Base-by-base conservation (phyloP, 2,113 vertebrate genomes). In the Telmatochromis sp. region DNA sequence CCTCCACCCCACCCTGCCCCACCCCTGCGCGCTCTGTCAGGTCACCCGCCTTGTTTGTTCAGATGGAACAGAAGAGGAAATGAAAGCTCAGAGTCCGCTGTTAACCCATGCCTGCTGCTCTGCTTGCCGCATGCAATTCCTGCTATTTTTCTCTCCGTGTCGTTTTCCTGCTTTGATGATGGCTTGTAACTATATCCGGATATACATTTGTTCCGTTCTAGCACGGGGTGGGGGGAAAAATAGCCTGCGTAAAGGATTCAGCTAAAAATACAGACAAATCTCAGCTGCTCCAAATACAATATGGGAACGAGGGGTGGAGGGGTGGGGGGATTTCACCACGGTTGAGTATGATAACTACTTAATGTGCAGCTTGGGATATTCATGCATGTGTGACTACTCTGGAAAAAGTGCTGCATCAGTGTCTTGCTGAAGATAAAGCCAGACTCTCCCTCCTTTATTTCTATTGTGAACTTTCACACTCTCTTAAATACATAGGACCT, bases 41-140 rank as follows among this genome's bases (percentile, higher is more conserved):
- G 95, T 96, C 95, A 96, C 92, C 94, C 93, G 94, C 93, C 95
- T 96, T 95, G 96, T 96, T 96, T 96, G 95, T 95, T 96, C 96
- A 96, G 96, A 96, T 96, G 96, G 95, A 95, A 94, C 94, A 94
- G 93, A 89, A 91, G 93, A 96, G 96, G 96, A 96, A 96, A 96
- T 95, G 95, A 96, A 95, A 93, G 93, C 92, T 90, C 87, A 85
- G 88, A 94, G 86, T 89, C 70, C 79, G 85, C 82, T 42, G 92
- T 96, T 96, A 96, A 96, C 96, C 95, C 96, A 58, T 96, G 83
- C 80, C 89, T 85, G 85, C 88, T 87, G 85, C 88, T 87, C 58
- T 49, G 28, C 33, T 75, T 81, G 80, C 85, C 89, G 53, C 85
- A 53, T 84, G 75, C 85, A 75, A 80, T 91, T 88, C 83, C 88